These are phyloP conservation scores for Caenorhabditis imperialis DNA, from an alignment of 2,888 invertebrate species.

Conservation along the genomic window DNA sequence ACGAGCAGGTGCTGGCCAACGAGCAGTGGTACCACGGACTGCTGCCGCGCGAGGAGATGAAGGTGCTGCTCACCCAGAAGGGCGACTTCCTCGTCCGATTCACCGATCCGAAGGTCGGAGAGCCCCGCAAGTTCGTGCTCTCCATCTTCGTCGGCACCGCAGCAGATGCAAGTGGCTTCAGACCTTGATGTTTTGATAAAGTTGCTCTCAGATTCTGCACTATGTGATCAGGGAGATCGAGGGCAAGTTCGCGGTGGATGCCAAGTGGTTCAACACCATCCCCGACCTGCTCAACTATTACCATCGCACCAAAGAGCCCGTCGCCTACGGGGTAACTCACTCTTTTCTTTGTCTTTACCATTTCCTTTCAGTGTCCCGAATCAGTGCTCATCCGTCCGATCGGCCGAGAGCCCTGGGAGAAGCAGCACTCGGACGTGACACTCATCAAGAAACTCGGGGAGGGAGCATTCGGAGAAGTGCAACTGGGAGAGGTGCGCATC, in stretches of 20 bases:
- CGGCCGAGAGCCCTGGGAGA: conserved; percentile 65
- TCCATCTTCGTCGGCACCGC: conserved; percentile 41
- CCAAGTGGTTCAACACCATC: conserved; percentile 52
- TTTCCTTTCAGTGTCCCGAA: conserved; percentile 15
- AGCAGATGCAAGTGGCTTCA: conserved; percentile 16
- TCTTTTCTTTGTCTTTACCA: neutral
- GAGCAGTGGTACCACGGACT: conserved; percentile 66
- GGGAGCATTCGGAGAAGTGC: conserved; percentile 73
- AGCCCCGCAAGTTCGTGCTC: conserved; percentile 57
- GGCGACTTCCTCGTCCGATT: conserved; percentile 67
- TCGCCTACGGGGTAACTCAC: conserved; percentile 22
- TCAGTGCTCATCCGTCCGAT: conserved; percentile 53
- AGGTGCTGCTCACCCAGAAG: conserved; percentile 51
- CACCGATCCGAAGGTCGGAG: conserved; percentile 61
- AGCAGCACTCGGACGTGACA: conserved; percentile 65
- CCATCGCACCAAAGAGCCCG: conserved; percentile 51
- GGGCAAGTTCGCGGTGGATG: conserved; percentile 50
- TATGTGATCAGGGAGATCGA: conserved; percentile 50
- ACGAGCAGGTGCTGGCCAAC: conserved; percentile 16
- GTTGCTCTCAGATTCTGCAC: conserved; percentile 56
- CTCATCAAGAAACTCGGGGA: conserved; percentile 69
- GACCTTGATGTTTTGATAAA: neutral
- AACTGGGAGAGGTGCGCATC: conserved; percentile 48
- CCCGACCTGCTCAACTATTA: conserved; percentile 57
- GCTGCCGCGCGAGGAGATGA: conserved; percentile 69